Evolutionary conservation across 1,140 invertebrate genomes (phyloP), one percentile per base, ranked within the genome.

Genomic region (Micrasema longulum): DNA sequence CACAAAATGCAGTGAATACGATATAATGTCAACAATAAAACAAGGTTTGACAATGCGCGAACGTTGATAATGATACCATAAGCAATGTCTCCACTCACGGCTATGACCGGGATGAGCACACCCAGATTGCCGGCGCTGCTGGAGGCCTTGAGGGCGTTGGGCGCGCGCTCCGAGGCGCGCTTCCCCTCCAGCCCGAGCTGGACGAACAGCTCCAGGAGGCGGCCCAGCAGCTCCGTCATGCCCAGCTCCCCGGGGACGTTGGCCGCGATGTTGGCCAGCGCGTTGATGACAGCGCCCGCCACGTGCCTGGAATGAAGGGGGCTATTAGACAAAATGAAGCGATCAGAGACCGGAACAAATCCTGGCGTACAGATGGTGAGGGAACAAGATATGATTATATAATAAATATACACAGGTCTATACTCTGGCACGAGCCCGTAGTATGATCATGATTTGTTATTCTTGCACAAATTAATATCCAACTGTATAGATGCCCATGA

Each of bases 161-260:
- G 91, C 23, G 91, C 91, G 80, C 95, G 93, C 78, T 98, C 97
- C 69, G 93, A 95, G 36, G 94, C 94, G 57, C 97, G 85, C 85
- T 99, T 98, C 0, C 96, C 95, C 81, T 99, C 97, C 18, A 99
- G 84, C 0, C 97, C 98, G 55, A 99, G 90, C 78, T 99, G 97
- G 2, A 99, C 97, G 85, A 99, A 99, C 12, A 99, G 84, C 85
- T 99, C 97, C 11, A 99, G 82, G 22, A 99, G 85, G 60, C 95
- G 88, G 1, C 93, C 91, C 11, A 99, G 81, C 26, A 99, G 85
- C 75, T 98, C 96, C 60, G 93, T 88, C 80, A 97, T 91, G 69
- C 95, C 94, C 3, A 85, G 81, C 77, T 97, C 94, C 12, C 95
- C 95, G 76, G 95, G 90, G 10, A 99, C 89, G 80, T 97, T 97